Evolutionary conservation across 2,113 vertebrate species (phyloP).

Genomic region (Dendropsophus ebraccatus): DNA sequence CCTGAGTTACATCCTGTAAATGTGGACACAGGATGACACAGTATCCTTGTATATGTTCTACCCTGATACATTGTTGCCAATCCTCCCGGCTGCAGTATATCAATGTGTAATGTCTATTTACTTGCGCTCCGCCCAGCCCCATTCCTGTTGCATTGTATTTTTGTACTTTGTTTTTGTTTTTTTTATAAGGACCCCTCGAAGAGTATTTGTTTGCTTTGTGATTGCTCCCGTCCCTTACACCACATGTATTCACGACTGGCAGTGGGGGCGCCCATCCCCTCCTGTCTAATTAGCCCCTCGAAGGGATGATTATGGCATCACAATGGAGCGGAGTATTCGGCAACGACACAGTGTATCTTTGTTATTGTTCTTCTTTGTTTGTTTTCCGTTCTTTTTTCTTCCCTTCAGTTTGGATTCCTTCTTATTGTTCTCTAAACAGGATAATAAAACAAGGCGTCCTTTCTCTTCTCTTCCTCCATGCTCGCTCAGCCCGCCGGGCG

Average conservation of each 20-base stretch:
- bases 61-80: no score
- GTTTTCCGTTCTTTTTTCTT: neutral
- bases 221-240: neutral
- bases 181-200: slow-evolving; percentile 3
- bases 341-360: slow-evolving; percentile 1
- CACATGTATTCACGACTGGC: neutral
- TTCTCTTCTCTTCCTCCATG: neutral
- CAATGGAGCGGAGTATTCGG: neutral
- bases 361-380: neutral
- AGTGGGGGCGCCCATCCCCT: neutral
- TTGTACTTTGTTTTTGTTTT: neutral
- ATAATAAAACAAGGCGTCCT: slow-evolving; percentile 1
- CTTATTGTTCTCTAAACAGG: slow-evolving; percentile 36
- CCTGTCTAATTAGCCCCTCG: slow-evolving; percentile 37
- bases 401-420: neutral
- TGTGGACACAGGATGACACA: no score
- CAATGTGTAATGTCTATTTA: slow-evolving; percentile 34
- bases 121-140: neutral
- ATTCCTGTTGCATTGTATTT: neutral
- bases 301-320: slow-evolving; percentile 34
- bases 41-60: no score
- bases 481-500: neutral
- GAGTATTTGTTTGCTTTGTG: neutral
- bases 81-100: no score
- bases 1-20: no score